phyloP scores from a whole-genome alignment of 1,140 invertebrate species.

The Anthonomus grandis region DNA sequence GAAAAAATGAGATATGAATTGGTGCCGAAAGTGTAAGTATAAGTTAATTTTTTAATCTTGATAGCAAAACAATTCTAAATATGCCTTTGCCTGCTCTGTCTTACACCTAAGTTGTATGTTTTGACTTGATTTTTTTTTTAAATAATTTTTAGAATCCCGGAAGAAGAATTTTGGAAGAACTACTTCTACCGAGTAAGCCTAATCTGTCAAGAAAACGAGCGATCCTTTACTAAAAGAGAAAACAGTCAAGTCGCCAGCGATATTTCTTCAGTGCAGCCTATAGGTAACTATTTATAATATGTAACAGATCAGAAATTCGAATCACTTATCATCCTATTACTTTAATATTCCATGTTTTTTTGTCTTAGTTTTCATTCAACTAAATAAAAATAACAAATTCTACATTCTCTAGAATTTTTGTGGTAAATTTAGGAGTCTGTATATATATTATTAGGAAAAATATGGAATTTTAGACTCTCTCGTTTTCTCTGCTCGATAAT shows the following conservation, averaged over 20 bases:
- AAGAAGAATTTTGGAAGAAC: conserved; percentile 99
- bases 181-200: conserved; percentile 99
- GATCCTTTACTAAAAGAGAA: conserved; percentile 65
- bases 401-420: no score
- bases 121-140: neutral
- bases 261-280: conserved; percentile 49
- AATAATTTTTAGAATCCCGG: conserved; percentile 75
- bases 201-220: conserved; percentile 92
- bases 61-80: no score
- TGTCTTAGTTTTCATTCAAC: neutral
- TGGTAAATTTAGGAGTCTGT: no score
- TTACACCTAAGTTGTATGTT: no score
- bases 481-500: no score
- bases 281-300: conserved; percentile 43
- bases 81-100: no score
- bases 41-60: neutral
- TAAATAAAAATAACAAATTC: no score
- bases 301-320: no score
- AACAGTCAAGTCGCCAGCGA: conserved; percentile 38
- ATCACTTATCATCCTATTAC: no score
- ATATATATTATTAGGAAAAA: no score
- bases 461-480: no score
- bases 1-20: conserved; percentile 98
- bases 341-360: conserved; percentile 27
- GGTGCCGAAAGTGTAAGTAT: conserved; percentile 90